Evolutionary conservation across 1,140 invertebrate species (phyloP).

Genomic region (Listronotus bonariensis): DNA sequence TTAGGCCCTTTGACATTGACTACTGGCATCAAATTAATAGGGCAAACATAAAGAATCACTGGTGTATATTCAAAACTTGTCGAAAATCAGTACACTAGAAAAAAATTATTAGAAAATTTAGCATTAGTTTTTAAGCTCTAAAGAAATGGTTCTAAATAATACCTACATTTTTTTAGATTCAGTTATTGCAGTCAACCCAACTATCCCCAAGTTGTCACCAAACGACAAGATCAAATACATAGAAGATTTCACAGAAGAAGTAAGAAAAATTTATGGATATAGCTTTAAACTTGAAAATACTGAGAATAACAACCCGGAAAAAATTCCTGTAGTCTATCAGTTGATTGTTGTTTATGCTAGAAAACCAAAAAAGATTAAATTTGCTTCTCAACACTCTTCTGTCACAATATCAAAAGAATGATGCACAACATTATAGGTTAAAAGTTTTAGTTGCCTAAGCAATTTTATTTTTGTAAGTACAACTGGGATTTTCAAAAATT

Average conservation of each 20-base stretch:
- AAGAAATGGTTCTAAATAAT: conserved; percentile 1
- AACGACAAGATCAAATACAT: conserved; percentile 68
- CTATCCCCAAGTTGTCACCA: conserved; percentile 67
- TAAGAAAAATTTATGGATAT: conserved; percentile 56
- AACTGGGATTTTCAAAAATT: no score
- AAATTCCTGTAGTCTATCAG: conserved; percentile 58
- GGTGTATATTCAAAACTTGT: no score
- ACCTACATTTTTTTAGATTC: conserved; percentile 62
- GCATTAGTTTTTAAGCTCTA: not conserved
- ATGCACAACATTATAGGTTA: no score
- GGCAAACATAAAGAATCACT: no score
- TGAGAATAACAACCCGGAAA: conserved; percentile 54
- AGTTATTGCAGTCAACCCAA: conserved; percentile 75
- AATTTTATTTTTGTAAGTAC: no score
- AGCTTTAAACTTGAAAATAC: conserved; percentile 52
- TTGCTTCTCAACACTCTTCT: no score
- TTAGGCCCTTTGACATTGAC: no score
- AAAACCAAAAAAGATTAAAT: conserved; percentile 25
- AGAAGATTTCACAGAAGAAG: conserved; percentile 61
- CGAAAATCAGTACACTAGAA: no score
- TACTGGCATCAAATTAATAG: no score
- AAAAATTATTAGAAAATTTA: no score
- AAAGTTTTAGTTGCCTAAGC: no score
- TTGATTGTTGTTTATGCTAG: conserved; percentile 61
- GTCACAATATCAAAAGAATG: no score